These are phyloP conservation scores for Microhierax caerulescens DNA, from an alignment of 2,797 vertebrate genomes.

Conservation along the genomic window DNA sequence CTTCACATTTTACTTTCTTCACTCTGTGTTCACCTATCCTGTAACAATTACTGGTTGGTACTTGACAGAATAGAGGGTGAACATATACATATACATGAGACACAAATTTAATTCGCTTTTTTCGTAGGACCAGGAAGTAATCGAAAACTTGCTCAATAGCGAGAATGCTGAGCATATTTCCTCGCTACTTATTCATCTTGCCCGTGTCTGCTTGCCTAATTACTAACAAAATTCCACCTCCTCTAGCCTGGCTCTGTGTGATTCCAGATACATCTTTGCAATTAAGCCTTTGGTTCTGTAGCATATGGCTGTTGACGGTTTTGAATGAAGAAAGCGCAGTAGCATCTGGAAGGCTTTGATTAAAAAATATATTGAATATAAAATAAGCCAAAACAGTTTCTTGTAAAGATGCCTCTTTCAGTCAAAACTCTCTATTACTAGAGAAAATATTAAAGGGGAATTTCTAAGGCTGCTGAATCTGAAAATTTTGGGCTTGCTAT, in stretches of 20 bases:
- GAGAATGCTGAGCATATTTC: not conserved
- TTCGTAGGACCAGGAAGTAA: not conserved
- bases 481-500: not conserved
- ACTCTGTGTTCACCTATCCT: not conserved
- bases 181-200: not conserved
- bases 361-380: slow-evolving; percentile 32
- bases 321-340: slow-evolving; percentile 3
- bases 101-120: not conserved
- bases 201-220: not conserved
- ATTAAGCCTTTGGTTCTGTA: slow-evolving; percentile 35
- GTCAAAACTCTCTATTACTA: not conserved
- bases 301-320: slow-evolving; percentile 34
- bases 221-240: not conserved
- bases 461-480: not conserved
- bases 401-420: not conserved
- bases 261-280: slow-evolving; percentile 26
- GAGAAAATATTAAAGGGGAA: not conserved
- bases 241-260: not conserved
- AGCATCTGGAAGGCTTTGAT: slow-evolving; percentile 56
- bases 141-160: not conserved
- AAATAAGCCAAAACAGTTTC: not conserved
- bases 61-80: not conserved
- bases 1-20: not conserved
- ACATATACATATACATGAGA: fast-evolving
- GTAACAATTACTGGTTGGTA: not conserved